Evolutionary conservation across 2,888 invertebrate species (phyloP), one percentile per base, ranked within the genome.

Genomic region (Catocala sponsa): DNA sequence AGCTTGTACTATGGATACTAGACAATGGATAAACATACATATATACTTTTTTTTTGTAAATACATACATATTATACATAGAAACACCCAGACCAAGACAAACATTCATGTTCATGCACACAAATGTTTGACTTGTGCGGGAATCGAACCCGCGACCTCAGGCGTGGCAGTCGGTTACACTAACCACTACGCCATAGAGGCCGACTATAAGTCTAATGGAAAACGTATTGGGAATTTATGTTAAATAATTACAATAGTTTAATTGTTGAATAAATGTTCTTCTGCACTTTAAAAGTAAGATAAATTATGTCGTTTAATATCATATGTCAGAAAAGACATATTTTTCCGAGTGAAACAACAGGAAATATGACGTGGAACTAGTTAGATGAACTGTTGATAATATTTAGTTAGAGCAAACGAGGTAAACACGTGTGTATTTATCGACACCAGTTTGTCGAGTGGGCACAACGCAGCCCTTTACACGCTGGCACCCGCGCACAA

Each of bases 341-440:
- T 59, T 57, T 68, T 60, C n/a, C 1, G 10, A 52, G 25, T 50
- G 41, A 60, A 70, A 55, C 63, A 51, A 49, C 47, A 68, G 49
- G 55, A 73, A 72, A 67, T 71, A 59, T 61, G 54, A 74, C 59
- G 68, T 70, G 60, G 68, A 72, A 77, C 78, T 72, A 76, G 79
- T 74, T 71, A 81, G 68, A 59, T 78, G 81, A 86, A 66, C 63
- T 78, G 79, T 83, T 71, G 80, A 83, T 79, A 85, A 83, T 91
- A 86, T 91, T 81, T 88, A 90, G 90, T 86, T 77, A 85, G 86
- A 87, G 85, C 86, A 86, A 86, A 85, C 66, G 88, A 87, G 84
- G 85, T 85, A 89, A 91, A 91, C 85, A 89, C 54, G 62, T 81
- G 83, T 83, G 84, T 92, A 90, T 92, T 91, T 93, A 91, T 91